Percentiles rank a stretch among this genome's conserved stretches.
These are phyloP conservation scores for Limenitis camilla DNA, from an alignment of 2,888 invertebrate species.

Conservation along the genomic window DNA sequence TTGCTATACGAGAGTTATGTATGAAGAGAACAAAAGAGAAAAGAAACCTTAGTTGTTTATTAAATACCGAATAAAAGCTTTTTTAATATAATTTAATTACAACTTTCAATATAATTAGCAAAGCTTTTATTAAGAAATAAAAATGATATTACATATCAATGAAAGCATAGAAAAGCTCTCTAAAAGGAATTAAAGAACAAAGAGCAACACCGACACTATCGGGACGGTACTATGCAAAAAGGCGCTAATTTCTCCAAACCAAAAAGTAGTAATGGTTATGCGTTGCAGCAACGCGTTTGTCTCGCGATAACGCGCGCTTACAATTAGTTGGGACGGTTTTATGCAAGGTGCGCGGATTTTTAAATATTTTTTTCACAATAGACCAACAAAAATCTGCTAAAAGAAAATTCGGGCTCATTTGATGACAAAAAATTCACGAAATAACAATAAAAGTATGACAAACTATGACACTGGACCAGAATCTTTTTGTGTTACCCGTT, in stretches of 20 bases:
- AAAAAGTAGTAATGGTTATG: conserved; percentile 74
- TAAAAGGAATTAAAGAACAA: conserved; percentile 27
- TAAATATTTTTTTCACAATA: too few relatives aligned
- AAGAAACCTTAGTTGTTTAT: too few relatives aligned
- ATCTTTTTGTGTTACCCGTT: too few relatives aligned
- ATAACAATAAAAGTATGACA: too few relatives aligned
- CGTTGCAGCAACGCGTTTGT: conserved; percentile 71
- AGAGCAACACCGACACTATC: conserved; percentile 22
- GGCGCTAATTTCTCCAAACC: conserved; percentile 72
- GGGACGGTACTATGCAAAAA: conserved; percentile 68
- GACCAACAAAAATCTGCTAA: too few relatives aligned
- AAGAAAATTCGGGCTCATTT: too few relatives aligned
- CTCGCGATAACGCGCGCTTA: conserved; percentile 73
- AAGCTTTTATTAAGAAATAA: not conserved
- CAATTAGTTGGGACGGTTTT: conserved; percentile 62
- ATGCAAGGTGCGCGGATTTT: too few relatives aligned
- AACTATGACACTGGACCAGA: too few relatives aligned
- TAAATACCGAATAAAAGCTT: not conserved
- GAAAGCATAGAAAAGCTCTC: conserved; percentile 5
- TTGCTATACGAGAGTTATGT: too few relatives aligned
- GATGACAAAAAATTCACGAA: too few relatives aligned
- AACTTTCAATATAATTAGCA: not conserved
- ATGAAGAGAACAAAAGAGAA: too few relatives aligned
- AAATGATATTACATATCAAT: not conserved
- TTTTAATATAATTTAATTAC: not conserved